Conservation (phyloP, 2,113 vertebrate genomes). For the Phainopepla nitens region DNA sequence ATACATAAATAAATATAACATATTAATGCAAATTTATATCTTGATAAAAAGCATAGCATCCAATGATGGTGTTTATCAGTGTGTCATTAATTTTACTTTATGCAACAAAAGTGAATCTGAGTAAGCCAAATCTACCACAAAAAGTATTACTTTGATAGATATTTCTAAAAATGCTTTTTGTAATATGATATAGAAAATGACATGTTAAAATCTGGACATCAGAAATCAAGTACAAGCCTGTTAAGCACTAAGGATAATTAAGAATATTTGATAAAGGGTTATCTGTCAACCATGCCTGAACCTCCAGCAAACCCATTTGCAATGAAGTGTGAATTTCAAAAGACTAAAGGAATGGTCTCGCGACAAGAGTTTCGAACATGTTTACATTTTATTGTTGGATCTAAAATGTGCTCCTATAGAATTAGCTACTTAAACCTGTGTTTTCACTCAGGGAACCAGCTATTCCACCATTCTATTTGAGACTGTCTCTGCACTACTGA, state of each 20-base stretch:
- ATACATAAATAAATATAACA: background rate
- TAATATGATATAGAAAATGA: background rate
- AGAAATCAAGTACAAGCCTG: background rate
- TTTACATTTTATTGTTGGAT: background rate
- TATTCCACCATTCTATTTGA: background rate
- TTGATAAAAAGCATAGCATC: background rate
- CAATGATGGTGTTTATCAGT: background rate
- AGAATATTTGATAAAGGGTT: background rate
- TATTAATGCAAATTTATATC: background rate
- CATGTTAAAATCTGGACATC: background rate
- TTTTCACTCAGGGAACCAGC: background rate
- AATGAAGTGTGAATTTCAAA: conserved; percentile 39
- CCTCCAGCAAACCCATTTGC: background rate
- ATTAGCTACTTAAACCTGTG: background rate
- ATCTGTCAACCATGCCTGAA: background rate
- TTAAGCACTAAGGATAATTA: background rate
- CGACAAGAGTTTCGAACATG: background rate
- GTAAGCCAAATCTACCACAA: background rate
- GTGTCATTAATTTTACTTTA: background rate
- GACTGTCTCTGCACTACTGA: conserved; percentile 20
- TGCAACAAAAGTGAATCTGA: background rate
- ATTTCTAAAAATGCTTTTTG: background rate
- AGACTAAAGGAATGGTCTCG: conserved; percentile 26
- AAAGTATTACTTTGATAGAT: background rate
- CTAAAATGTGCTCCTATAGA: background rate